A percentile compares a stretch with the other conserved stretches of the same genome.
phyloP scores from a whole-genome alignment of 2,888 invertebrate species.

The Agrochola lychnidis region DNA sequence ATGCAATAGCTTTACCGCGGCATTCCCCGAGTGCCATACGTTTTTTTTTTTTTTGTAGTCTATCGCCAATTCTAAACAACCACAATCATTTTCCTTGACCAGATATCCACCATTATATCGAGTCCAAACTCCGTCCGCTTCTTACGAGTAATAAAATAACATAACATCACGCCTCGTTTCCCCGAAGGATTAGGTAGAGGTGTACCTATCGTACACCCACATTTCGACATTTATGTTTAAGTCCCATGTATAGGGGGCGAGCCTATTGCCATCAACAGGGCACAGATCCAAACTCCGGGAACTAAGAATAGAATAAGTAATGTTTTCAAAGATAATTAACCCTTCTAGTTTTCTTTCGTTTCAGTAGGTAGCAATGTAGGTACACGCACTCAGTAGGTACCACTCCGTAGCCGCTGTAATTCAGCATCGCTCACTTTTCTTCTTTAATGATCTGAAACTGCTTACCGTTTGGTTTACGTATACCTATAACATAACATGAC shows the following conservation, averaged over 20 bases:
- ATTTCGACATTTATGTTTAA: too few relatives aligned
- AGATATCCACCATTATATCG: background rate
- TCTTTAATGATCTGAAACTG: constrained; percentile 14
- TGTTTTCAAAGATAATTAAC: background rate
- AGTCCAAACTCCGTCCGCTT: background rate
- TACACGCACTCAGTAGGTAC: background rate
- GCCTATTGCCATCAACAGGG: too few relatives aligned
- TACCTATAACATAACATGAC: too few relatives aligned
- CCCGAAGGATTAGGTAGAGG: too few relatives aligned
- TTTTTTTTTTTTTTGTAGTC: background rate
- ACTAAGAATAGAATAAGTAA: background rate
- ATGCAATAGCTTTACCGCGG: too few relatives aligned
- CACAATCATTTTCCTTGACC: background rate
- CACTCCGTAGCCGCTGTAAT: constrained; percentile 10
- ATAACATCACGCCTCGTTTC: too few relatives aligned
- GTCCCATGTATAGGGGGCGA: too few relatives aligned
- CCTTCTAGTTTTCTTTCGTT: background rate
- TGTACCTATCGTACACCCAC: too few relatives aligned
- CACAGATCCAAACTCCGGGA: background rate
- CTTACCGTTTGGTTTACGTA: background rate
- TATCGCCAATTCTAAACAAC: background rate
- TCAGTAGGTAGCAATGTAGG: background rate
- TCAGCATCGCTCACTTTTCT: background rate
- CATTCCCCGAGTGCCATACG: too few relatives aligned
- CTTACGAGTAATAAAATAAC: background rate